Evolutionary conservation across 2,888 invertebrate species (phyloP).

Genomic region (Carabus problematicus): DNA sequence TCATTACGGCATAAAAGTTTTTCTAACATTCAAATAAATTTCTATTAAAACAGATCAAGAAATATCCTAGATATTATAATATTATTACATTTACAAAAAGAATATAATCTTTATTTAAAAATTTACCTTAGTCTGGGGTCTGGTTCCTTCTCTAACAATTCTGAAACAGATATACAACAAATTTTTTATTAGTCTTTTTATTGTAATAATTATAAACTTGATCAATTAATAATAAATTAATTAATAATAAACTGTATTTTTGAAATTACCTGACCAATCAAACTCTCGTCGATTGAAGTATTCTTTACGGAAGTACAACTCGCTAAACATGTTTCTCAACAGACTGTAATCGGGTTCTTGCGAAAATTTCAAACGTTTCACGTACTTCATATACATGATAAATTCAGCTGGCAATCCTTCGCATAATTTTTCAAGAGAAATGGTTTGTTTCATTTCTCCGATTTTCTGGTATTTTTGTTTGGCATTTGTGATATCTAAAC

Average conservation of each 20-base stretch:
- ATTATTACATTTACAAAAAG: too few species aligned
- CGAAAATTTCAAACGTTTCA: constrained; percentile 96
- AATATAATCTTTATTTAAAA: too few species aligned
- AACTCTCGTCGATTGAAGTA: constrained; percentile 91
- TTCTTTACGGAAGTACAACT: constrained; percentile 86
- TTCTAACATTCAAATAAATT: too few species aligned
- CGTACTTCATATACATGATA: constrained; percentile 97
- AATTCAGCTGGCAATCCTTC: constrained; percentile 93
- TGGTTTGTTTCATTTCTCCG: constrained; percentile 98
- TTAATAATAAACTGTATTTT: background rate
- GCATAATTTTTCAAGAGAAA: constrained; percentile 93
- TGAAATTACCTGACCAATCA: constrained; percentile 88
- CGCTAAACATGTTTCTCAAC: constrained; percentile 93
- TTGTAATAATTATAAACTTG: too few species aligned
- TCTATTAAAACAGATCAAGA: too few species aligned
- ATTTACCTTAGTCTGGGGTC: too few species aligned
- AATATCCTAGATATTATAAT: too few species aligned
- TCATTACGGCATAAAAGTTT: too few species aligned
- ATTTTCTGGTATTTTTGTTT: constrained; percentile 99
- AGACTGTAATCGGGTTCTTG: constrained; percentile 99
- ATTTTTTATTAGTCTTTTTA: too few species aligned
- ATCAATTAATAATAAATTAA: too few species aligned
- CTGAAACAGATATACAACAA: too few species aligned
- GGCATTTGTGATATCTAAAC: constrained; percentile 98
- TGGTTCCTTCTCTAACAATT: too few species aligned